Base-by-base conservation (phyloP, 2,797 vertebrate species). In the Coreius guichenoti region DNA sequence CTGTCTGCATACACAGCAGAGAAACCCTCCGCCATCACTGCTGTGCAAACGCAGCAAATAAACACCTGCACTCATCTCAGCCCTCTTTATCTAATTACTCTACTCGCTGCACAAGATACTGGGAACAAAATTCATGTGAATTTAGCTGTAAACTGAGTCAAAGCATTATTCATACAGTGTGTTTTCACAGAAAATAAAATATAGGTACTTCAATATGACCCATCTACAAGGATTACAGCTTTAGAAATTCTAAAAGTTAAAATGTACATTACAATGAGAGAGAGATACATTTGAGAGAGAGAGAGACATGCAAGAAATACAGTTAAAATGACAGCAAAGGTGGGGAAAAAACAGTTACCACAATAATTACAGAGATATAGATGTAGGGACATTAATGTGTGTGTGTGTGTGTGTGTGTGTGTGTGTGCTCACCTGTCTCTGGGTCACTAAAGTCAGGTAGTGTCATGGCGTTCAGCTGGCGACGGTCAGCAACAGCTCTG, bases 371-470 rank as follows among this genome's bases (percentile, higher is more conserved):
- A 74, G 17, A 29, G 26, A 56, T 49, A 45, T 1, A 39, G 8
- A 56, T 19, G n/a, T 67, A 4, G n/a, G 5, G 23, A 26, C 2
- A 51, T 83, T 65, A n/a, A 78, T 58, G 21, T 81, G 47, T 80
- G 33, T 74, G 75, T 83, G 70, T 87, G 70, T 65, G 65, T 45
- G 49, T 70, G 61, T 1, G 31, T 72, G 85, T 51, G 65, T 31
- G 36, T 1, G 84, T 14, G 67, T 17, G 14, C 93, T 93, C 95
- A 99, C 98, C 98, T 88, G 98, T 99, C 89, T 99, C 98, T 47
- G 98, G 96, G 90, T 99, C 98, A 86, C 97, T 99, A 95, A 99
- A 99, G 93, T 99, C 98, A 70, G 98, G 98, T 70, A 99, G 92
- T 21, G 97, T 98, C 93, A 99, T 98, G 87, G 97, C 96, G 82